Evolutionary conservation across 2,888 invertebrate species (phyloP).

Genomic region (Dasypogon diadema): DNA sequence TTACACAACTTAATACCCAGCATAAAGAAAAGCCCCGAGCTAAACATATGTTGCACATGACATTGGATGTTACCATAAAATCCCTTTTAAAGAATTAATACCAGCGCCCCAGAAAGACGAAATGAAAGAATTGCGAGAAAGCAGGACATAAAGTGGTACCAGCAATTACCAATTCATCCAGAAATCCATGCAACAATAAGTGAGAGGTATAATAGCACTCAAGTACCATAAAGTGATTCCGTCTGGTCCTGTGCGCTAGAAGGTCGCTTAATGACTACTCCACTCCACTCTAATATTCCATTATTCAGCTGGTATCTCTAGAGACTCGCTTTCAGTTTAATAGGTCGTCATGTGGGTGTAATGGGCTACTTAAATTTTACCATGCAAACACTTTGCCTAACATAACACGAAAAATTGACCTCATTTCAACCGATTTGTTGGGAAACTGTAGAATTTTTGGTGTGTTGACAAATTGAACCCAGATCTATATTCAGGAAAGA

Average conservation of each 20-base stretch:
- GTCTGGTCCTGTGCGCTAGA: conserved; percentile 14
- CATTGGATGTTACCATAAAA: conserved; percentile 13
- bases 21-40: conserved; percentile 6
- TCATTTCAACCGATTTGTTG: conserved; percentile 20
- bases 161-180: conserved; percentile 25
- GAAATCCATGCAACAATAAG: conserved; percentile 23
- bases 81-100: conserved; percentile 31
- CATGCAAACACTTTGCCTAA: conserved; percentile 13
- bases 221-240: conserved; percentile 20
- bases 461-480: conserved; percentile 39
- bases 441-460: neutral
- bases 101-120: neutral
- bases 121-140: neutral
- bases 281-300: conserved; percentile 39
- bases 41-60: conserved; percentile 31
- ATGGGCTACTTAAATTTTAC: conserved; percentile 38
- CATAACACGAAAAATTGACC: conserved; percentile 31
- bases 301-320: conserved; percentile 15
- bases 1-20: conserved; percentile 15
- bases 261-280: conserved; percentile 24
- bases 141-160: neutral
- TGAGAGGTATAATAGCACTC: neutral
- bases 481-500: too few relatives aligned
- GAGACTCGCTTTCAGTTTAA: conserved; percentile 8
- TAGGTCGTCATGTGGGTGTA: conserved; percentile 42